Conservation (phyloP, 2,797 vertebrate genomes). For the Bradypus variegatus region DNA sequence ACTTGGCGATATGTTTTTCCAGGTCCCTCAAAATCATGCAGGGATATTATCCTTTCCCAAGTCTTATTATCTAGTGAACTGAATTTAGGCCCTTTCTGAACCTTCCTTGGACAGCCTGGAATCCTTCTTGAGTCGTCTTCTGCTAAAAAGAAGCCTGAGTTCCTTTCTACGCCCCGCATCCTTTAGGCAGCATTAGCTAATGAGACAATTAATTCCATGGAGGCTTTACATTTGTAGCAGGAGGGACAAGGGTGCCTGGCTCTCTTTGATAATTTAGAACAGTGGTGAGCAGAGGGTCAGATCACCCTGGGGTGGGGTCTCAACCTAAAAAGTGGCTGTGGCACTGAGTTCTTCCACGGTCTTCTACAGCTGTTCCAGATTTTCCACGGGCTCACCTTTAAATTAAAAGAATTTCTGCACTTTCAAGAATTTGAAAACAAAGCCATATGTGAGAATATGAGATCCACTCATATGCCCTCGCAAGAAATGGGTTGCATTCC, state of each 20-base stretch:
- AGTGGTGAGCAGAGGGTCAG: constrained; percentile 39
- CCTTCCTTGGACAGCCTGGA: not conserved
- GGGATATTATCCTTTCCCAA: not conserved
- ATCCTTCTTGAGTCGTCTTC: not conserved
- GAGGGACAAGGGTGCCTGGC: constrained; percentile 25
- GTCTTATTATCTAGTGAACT: not conserved
- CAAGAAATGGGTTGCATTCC: constrained; percentile 54
- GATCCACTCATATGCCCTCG: constrained; percentile 33
- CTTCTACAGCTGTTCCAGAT: constrained; percentile 68
- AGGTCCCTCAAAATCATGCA: not conserved
- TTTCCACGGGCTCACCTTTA: constrained; percentile 65
- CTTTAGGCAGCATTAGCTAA: constrained; percentile 21
- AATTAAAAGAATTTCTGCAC: constrained; percentile 62
- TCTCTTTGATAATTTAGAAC: constrained; percentile 61
- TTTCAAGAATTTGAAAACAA: constrained; percentile 68
- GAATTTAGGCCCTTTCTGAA: not conserved
- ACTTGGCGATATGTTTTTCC: constrained; percentile 6
- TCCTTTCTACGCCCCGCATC: not conserved
- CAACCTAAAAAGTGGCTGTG: constrained; percentile 35
- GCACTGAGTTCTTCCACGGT: constrained; percentile 32
- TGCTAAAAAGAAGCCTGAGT: not conserved
- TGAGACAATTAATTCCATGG: constrained; percentile 37
- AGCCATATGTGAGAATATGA: constrained; percentile 59
- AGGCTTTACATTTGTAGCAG: constrained; percentile 17
- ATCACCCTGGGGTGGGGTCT: constrained; percentile 54